Evolutionary conservation across 1,140 invertebrate genomes (phyloP).

Genomic region (Gonatopus flavifemur): DNA sequence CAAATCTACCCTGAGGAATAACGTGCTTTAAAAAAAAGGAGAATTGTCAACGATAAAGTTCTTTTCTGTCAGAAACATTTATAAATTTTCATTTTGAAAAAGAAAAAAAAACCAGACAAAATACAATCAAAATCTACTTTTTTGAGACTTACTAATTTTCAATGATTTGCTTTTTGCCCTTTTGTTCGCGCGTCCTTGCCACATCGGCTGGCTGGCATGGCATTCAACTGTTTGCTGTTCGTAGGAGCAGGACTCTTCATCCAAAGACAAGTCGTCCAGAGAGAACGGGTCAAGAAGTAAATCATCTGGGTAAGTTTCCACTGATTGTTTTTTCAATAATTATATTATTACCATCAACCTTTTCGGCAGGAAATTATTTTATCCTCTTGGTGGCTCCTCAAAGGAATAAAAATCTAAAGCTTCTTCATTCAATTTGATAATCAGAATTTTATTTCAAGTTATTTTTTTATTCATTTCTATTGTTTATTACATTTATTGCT

Average conservation of each 20-base stretch:
- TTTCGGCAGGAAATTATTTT: no score
- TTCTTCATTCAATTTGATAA: no score
- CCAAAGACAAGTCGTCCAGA: conserved; percentile 59
- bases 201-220: conserved; percentile 62
- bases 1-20: conserved; percentile 15
- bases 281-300: conserved; percentile 63
- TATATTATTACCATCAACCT: not conserved
- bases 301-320: conserved; percentile 58
- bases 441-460: not conserved
- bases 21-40: conserved; percentile 14
- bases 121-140: conserved; percentile 21
- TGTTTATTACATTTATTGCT: not conserved
- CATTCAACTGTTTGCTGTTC: conserved; percentile 65
- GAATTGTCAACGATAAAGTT: conserved; percentile 13
- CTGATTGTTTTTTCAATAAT: not conserved
- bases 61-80: no score
- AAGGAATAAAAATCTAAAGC: no score
- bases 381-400: no score
- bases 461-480: not conserved
- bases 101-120: conserved; percentile 12
- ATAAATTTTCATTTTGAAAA: conserved; percentile 23
- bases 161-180: conserved; percentile 58
- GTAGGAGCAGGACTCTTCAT: conserved; percentile 61
- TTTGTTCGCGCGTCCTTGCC: conserved; percentile 59
- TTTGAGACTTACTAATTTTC: conserved; percentile 48